A percentile compares a stretch with the other conserved stretches of the same genome.
These are phyloP conservation scores for Entomobrya proxima DNA, from an alignment of 2,888 invertebrate genomes.

Conservation along the genomic window DNA sequence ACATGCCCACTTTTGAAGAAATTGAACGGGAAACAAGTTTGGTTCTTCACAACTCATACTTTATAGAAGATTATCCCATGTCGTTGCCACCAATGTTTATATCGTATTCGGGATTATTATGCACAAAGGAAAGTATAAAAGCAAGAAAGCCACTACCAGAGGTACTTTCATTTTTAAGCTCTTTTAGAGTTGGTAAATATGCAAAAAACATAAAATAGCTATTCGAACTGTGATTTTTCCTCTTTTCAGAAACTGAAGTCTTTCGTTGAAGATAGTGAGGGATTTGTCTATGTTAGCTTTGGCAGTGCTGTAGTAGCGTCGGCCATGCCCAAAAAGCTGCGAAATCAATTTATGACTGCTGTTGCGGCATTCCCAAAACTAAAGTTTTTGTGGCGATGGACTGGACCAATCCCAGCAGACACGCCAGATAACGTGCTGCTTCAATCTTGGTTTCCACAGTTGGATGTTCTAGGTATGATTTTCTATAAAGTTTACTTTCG, in stretches of 20 bases:
- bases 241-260: too few species aligned
- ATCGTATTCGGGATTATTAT: conserved; percentile 22
- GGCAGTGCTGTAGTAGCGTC: conserved; percentile 59
- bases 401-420: conserved; percentile 53
- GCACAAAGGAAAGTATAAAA: background rate
- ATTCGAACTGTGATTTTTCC: too few species aligned
- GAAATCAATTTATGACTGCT: conserved; percentile 64
- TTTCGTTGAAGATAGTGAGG: conserved; percentile 66
- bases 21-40: background rate
- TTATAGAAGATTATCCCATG: too few species aligned
- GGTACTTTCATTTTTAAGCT: conserved; percentile 64
- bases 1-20: background rate
- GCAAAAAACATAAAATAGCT: too few species aligned
- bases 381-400: conserved; percentile 75
- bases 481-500: too few species aligned
- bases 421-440: conserved; percentile 74
- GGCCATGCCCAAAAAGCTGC: conserved; percentile 36
- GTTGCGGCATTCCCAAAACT: conserved; percentile 58
- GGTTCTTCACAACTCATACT: background rate
- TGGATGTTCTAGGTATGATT: conserved; percentile 74
- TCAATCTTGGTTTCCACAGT: conserved; percentile 74
- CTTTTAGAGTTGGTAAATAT: too few species aligned
- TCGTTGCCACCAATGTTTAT: conserved; percentile 23
- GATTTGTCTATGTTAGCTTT: conserved; percentile 72
- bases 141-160: conserved; percentile 50